Base-by-base conservation (phyloP, 2,797 vertebrate species). In the Clamator glandarius region DNA sequence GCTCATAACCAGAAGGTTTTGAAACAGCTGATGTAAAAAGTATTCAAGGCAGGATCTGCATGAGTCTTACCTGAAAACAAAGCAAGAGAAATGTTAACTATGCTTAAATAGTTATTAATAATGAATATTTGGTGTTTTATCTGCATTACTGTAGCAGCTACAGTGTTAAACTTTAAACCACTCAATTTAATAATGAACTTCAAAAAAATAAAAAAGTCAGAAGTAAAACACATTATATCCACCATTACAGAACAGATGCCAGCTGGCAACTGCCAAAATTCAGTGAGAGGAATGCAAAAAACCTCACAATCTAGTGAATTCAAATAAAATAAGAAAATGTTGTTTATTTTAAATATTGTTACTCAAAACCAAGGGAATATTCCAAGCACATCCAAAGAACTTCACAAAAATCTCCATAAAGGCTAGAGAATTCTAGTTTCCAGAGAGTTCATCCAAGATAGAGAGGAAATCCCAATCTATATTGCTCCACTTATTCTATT, bases 111-210 rank as follows among this genome's bases (percentile, higher is more conserved):
- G 29, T 61, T 55, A 75, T 89, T 93, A 93, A 90, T 78, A 86
- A 78, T 72, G 11, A 61, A 86, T 88, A 77, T 74, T 87, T 87
- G 18, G 18, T 52, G 51, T 17, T 84, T 86, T 31, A 62, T 66
- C 50, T 75, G 50, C 54, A 51, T 86, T 82, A 69, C 58, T 69
- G 46, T 36, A 78, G 54, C 46, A 88, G 54, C 2, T 3, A 79
- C 21, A 6, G n/a, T 81, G 54, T 84, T 96, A 88, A 63, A 83
- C 55, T 95, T 91, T 90, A 68, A 90, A 92, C 19, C 68, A 42
- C 36, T 54, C 39, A 14, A 55, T 62, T 77, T 62, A 51, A 42
- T 74, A 77, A 80, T 33, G 29, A n/a, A n/a, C n/a, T n/a, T n/a
- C n/a, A n/a, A n/a, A n/a, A n/a, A 12, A 50, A 61, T 36, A n/a